Evolutionary conservation across 1,140 invertebrate species (phyloP).

Genomic region (Hycleus phaleratus): DNA sequence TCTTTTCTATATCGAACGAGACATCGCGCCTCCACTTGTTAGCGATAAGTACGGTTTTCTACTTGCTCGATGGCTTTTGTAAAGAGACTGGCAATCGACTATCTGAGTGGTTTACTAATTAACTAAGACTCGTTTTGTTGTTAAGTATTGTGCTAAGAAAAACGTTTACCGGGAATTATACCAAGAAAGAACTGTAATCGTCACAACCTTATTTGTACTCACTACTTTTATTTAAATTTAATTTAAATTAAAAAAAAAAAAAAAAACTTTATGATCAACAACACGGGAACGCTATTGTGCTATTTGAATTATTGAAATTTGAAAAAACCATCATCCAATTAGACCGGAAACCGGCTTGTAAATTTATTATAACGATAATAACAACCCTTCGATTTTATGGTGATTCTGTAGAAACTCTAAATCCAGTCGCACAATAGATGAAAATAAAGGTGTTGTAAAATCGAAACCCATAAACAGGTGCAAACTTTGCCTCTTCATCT

Average conservation of each 20-base stretch:
- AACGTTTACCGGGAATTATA: constrained; percentile 27
- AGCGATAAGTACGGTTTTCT: constrained; percentile 24
- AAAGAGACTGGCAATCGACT: constrained; percentile 13
- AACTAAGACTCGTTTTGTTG: constrained; percentile 28
- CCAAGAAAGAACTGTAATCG: constrained; percentile 16
- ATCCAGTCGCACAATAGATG: constrained; percentile 8
- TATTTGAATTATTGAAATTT: too few relatives aligned
- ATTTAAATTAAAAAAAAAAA: too few relatives aligned
- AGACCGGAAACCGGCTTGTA: too few relatives aligned
- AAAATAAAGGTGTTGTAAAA: constrained; percentile 20
- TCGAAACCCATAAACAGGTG: constrained; percentile 20
- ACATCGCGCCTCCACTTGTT: constrained; percentile 26
- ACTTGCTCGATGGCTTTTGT: constrained; percentile 18
- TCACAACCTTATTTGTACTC: constrained; percentile 32
- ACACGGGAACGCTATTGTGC: too few relatives aligned
- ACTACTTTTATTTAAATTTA: too few relatives aligned
- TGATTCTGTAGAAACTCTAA: too few relatives aligned
- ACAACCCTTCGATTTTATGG: too few relatives aligned
- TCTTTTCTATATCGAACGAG: constrained; percentile 17
- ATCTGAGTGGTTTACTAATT: constrained; percentile 31
- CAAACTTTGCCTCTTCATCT: constrained; percentile 8
- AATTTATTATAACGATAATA: too few relatives aligned
- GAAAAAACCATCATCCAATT: too few relatives aligned
- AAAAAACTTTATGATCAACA: too few relatives aligned
- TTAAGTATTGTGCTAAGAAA: constrained; percentile 30